Conservation (phyloP, 2,797 vertebrate species). For the Pseudochirops cupreus region DNA sequence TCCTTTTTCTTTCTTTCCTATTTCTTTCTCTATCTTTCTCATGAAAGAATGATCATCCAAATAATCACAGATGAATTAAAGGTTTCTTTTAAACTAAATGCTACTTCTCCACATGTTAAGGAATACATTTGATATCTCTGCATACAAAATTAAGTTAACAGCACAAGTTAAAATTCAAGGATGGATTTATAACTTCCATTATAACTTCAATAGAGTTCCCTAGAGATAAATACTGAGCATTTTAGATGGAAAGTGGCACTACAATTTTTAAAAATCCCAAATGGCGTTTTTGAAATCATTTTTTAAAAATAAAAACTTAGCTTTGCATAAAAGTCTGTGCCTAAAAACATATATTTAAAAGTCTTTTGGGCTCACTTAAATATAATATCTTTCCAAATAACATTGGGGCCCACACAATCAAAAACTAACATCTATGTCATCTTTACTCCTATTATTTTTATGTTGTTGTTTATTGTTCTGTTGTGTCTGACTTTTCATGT, state of each 20-base stretch:
- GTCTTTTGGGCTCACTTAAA: not conserved
- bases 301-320: constrained; percentile 12
- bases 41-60: constrained; percentile 60
- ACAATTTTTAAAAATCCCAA: not conserved
- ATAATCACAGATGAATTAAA: constrained; percentile 64
- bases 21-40: constrained; percentile 27
- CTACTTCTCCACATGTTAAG: constrained; percentile 25
- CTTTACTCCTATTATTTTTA: not conserved
- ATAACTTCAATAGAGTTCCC: constrained; percentile 44
- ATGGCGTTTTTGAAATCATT: not conserved
- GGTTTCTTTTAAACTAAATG: constrained; percentile 38
- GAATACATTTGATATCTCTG: constrained; percentile 51
- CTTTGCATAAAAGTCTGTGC: not conserved
- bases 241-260: constrained; percentile 32
- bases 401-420: not conserved
- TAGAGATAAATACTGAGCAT: constrained; percentile 50
- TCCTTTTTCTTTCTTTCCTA: not conserved
- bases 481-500: not conserved
- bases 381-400: constrained; percentile 29
- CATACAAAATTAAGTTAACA: constrained; percentile 39
- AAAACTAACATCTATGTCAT: not conserved
- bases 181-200: constrained; percentile 34
- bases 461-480: not conserved
- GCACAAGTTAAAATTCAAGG: not conserved
- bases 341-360: not conserved